Evolutionary conservation across 92 coral and sea anemone species (phyloP), one percentile per base, ranked within the genome.

Genomic region (Galaxea fascicularis): DNA sequence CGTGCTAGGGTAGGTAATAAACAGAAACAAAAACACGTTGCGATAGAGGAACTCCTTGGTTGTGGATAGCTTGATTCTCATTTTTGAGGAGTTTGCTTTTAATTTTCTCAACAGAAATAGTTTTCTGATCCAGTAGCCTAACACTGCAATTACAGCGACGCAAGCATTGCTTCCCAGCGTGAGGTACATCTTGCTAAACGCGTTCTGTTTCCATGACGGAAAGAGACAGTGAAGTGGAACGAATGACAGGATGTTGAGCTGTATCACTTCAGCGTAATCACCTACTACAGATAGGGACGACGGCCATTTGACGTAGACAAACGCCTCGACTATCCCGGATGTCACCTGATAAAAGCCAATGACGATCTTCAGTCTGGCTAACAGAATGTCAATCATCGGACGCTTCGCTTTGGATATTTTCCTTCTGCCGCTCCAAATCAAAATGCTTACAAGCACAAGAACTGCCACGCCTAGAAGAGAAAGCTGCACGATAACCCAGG

Each of bases 251-350:
- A 92, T 46, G 59, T 89, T 92, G 8, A 92, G 88, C 74, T 92
- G 95, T 25, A 92, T 21, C 8, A 92, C 57, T 27, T 89, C 85
- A 8, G 95, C 90, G 59, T 89, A 89, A 46, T 85, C 79, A 45
- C 84, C 82, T 29, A 92, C 75, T 54, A 75, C 64, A 15, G 90
- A 72, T 85, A 92, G 51, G 9, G 90, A 77, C 0, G 71, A 49
- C 25, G 95, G 95, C 92, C 92, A 89, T 74, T 92, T 87, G 21
- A 92, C 87, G 51, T 89, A 92, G 39, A 74, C 86, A 78, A 92
- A 92, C 12, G 88, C 93, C 54, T 86, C 85, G 26, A 92, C 52
- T 56, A 85, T 82, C 26, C 88, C 91, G 13, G 87, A 76, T 67
- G 82, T 83, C 14, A 88, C 91, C 68, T 88, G 91, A 80, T 88